Evolutionary conservation across 2,888 invertebrate species (phyloP), one percentile per base, ranked within the genome.

Genomic region (Cheilosia impressa): DNA sequence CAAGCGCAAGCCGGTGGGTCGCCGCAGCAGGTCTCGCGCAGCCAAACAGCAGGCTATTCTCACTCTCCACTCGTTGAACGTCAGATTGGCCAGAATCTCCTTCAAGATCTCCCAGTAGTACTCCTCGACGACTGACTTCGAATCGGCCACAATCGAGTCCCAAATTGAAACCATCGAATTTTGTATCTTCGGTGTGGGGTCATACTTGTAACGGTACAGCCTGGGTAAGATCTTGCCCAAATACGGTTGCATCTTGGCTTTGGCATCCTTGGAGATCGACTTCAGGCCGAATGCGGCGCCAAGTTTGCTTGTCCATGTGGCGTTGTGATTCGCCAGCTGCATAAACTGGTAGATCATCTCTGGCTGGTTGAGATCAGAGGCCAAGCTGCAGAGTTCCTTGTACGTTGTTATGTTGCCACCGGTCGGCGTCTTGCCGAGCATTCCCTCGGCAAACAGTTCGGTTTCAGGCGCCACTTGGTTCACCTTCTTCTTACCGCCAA

Each of bases 331-430:
- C 0, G 98, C 98, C 87, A 98, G 93, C 91, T 98, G 96, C 97
- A 99, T 97, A 91, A 99, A 99, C 92, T 97, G 97, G 93, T 99
- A 99, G 87, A 98, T 95, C 83, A 99, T 94, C 91, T 98, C 98
- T 0, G 98, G 98, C 91, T 98, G 97, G 90, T 98, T 98, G 87
- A 99, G 93, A 92, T 98, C 98, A 0, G 97, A 97, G 0, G 98
- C 98, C 55, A 98, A 93, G 0, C 97, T 96, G 91, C 98, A 98
- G 65, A 99, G 93, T 92, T 99, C 98, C 91, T 97, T 97, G 92
- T 99, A 99, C 0, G 98, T 98, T 1, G 98, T 96, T 38, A 98
- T 93, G 89, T 96, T 97, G 13, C 97, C 97, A 0, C 97, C 98
- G 22, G 96, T 96, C 2, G 98, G 97, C 6, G 96, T 95, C 90